Base-by-base conservation (phyloP, 2,797 vertebrate species). In the Falco peregrinus region DNA sequence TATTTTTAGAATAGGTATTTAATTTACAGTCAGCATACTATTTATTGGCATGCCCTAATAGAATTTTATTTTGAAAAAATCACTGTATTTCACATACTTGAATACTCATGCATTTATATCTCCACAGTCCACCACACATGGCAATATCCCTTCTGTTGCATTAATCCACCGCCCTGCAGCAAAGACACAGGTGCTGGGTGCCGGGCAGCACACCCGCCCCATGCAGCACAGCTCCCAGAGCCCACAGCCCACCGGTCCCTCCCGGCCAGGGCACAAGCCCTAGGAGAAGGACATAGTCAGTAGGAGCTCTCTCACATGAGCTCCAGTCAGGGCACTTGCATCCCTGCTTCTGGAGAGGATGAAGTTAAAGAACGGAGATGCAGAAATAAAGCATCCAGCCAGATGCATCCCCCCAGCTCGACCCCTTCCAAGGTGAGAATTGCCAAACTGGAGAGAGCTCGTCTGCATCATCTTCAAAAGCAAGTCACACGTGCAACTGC, bases 1-100 rank as follows among this genome's bases (percentile, higher is more conserved):
- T 76, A 81, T 92, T 91, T 95, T 92, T 89, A 90, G 88, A 84
- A 39, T 31, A 82, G 77, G 77, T 67, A 74, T 82, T 95, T 95
- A 64, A 93, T 93, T 84, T 95, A 84, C 67, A 48, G 6, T 79
- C 21, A 1, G 53, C 81, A 64, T 37, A 35, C 70, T 59, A 7
- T 79, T 82, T 79, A 60, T 54, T 84, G 86, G 51, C 67, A 48
- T 5, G 37, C 80, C 45, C 28, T 67, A 53, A 90, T 26, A 86
- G 70, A 67, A 68, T 4, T 13, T 56, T 22, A 51, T 3, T 67
- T 45, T 24, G 2, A 19, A 69, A 28, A 73, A 39, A 39, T 9
- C 47, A 7, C 80, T 41, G 35, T 19, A 56, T 67, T 21, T 28
- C 91, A 45, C 70, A 33, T 7, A 8, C 33, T 17, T 3, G 43